Base-by-base conservation (phyloP, 1,140 invertebrate species). In the Chironomus tepperi region DNA sequence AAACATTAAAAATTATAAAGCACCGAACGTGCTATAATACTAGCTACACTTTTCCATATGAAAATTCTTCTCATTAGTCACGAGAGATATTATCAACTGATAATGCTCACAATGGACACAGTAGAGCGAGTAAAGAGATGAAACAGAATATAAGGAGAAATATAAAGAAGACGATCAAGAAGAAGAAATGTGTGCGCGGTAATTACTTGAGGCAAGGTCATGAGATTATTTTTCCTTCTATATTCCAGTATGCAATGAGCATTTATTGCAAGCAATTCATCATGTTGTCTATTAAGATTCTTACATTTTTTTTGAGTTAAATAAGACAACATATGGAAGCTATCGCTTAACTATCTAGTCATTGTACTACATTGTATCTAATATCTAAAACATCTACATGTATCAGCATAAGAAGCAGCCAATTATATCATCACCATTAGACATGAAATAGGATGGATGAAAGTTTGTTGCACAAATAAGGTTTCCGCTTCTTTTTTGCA, bases 191-290 rank as follows among this genome's bases (percentile, higher is more conserved):
- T 57, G 12, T 57, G 12, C n/a, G 47, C 47, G 47, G 12, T 70
- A 70, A 70, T 70, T 70, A 19, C 65, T 70, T 21, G 65, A 21
- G 65, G 65, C 65, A 70, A 70, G 65, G 65, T 70, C 65, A 70
- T 70, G 65, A 70, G 65, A 70, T 70, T 9, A 70, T 70, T 16
- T 19, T 21, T 57, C 47, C 9, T 57, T 57, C 47, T 34, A 34
- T 34, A 34, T 34, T n/a, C 24, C 24, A 34, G 24, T 34, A 34
- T 34, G 24, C 24, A 34, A 34, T 34, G 5, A 57, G 47, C 47
- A 57, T n/a, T 10, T 12, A n/a, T 12, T 10, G 9, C n/a, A 57
- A 57, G 47, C 47, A n/a, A 57, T 57, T 57, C 47, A 57, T 57
- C n/a, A 57, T 57, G 9, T 12, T 10, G 9, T 12, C n/a, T 57